Conservation (phyloP, 2,888 invertebrate genomes). For the Lasius platythorax region DNA sequence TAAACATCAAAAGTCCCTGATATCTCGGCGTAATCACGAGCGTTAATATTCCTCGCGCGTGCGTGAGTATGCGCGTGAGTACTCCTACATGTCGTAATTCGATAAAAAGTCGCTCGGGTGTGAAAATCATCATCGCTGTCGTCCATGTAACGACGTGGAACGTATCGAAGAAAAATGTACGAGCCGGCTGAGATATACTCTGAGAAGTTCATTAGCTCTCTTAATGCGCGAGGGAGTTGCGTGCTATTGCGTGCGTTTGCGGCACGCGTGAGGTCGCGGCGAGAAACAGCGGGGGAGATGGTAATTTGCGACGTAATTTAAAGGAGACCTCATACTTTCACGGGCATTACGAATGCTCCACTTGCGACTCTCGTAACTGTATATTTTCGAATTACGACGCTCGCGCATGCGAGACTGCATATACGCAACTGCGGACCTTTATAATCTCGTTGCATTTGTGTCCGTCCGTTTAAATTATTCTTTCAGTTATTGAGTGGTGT, state of each 20-base stretch:
- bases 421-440: conserved; percentile 12
- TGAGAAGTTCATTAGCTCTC: conserved; percentile 67
- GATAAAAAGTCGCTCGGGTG: conserved; percentile 39
- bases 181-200: conserved; percentile 30
- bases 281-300: conserved; percentile 64
- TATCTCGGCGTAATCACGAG: conserved; percentile 36
- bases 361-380: conserved; percentile 68
- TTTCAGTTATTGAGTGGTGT: conserved; percentile 24
- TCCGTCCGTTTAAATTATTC: conserved; percentile 21
- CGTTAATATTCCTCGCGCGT: conserved; percentile 48
- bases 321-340: conserved; percentile 66
- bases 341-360: conserved; percentile 63
- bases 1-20: conserved; percentile 35
- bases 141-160: conserved; percentile 52
- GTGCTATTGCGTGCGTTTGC: conserved; percentile 61
- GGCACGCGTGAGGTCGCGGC: conserved; percentile 65
- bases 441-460: conserved; percentile 32
- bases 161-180: conserved; percentile 47
- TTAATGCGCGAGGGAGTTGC: conserved; percentile 70
- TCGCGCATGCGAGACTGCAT: not conserved
- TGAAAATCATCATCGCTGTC: conserved; percentile 56
- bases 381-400: conserved; percentile 44
- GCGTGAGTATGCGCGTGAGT: not conserved
- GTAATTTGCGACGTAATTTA: conserved; percentile 71
- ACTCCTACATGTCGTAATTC: conserved; percentile 15